phyloP scores from a whole-genome alignment of 2,113 vertebrate species.

The Myotis yumanensis region DNA sequence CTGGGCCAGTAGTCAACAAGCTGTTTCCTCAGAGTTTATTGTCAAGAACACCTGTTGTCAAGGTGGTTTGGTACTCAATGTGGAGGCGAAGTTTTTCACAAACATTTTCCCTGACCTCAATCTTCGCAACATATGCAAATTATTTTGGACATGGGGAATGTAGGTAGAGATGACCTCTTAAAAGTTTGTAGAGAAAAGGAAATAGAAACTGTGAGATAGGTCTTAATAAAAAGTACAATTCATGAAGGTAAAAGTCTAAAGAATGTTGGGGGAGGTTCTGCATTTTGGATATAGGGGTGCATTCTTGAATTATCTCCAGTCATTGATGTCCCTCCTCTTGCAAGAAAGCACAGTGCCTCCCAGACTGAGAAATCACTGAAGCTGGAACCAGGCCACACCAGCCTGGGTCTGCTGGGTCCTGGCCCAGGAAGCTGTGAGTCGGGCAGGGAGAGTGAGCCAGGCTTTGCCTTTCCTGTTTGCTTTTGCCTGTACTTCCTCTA shows the following conservation, averaged over 20 bases:
- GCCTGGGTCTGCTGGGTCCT: background rate
- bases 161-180: slow-evolving; percentile 4
- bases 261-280: background rate
- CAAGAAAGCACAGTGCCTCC: background rate
- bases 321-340: background rate
- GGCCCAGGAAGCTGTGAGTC: background rate
- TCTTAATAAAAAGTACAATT: background rate
- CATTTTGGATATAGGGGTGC: background rate
- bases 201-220: background rate
- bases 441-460: background rate
- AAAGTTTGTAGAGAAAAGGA: background rate
- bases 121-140: background rate
- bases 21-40: background rate
- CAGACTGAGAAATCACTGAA: background rate
- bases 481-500: slow-evolving; percentile 57
- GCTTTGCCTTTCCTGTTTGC: slow-evolving; percentile 61
- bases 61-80: background rate
- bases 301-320: background rate
- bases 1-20: background rate
- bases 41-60: background rate
- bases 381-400: background rate
- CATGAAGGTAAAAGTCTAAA: background rate
- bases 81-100: background rate
- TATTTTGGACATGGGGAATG: background rate
- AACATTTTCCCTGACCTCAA: background rate